Percentiles rank a stretch among this genome's conserved stretches.
Evolutionary conservation across 1,140 invertebrate genomes (phyloP).

Genomic region (Drosophila bocqueti): DNA sequence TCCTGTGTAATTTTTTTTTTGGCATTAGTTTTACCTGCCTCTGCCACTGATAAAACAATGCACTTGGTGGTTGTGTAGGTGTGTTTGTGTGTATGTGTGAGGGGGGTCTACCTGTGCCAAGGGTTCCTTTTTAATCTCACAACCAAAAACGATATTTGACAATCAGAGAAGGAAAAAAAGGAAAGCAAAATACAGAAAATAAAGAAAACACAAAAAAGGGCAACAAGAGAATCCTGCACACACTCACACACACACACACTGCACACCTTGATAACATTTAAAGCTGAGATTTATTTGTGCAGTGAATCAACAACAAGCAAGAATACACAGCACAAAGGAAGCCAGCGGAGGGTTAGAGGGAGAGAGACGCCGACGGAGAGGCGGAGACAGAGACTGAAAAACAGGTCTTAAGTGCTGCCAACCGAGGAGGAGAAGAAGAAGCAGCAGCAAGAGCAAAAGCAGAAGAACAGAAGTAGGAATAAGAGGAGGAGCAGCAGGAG

Average conservation of each 20-base stretch:
- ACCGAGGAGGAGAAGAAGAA: slow-evolving; percentile 35
- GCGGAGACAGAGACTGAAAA: slow-evolving; percentile 24
- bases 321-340: slow-evolving; percentile 47
- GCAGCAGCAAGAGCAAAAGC: background rate
- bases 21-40: slow-evolving; percentile 75
- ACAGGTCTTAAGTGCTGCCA: slow-evolving; percentile 77
- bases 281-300: slow-evolving; percentile 81
- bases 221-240: slow-evolving; percentile 57
- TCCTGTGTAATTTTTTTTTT: slow-evolving; percentile 26
- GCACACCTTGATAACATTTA: slow-evolving; percentile 61
- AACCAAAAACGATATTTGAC: slow-evolving; percentile 65
- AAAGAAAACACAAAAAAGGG: slow-evolving; percentile 31
- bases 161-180: slow-evolving; percentile 62
- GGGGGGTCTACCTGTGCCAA: slow-evolving; percentile 66
- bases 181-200: slow-evolving; percentile 42
- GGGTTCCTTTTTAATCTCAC: slow-evolving; percentile 53
- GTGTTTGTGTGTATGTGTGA: background rate
- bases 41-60: slow-evolving; percentile 68
- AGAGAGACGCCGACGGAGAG: slow-evolving; percentile 5
- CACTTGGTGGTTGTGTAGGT: slow-evolving; percentile 42
- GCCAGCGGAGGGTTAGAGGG: slow-evolving; percentile 11
- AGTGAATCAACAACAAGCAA: slow-evolving; percentile 74
- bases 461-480: slow-evolving; percentile 1
- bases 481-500: background rate
- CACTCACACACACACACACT: slow-evolving; percentile 28